Percentiles rank a stretch among this genome's conserved stretches.
Evolutionary conservation across 2,888 invertebrate species (phyloP).

Genomic region (Aporophyla nigra): DNA sequence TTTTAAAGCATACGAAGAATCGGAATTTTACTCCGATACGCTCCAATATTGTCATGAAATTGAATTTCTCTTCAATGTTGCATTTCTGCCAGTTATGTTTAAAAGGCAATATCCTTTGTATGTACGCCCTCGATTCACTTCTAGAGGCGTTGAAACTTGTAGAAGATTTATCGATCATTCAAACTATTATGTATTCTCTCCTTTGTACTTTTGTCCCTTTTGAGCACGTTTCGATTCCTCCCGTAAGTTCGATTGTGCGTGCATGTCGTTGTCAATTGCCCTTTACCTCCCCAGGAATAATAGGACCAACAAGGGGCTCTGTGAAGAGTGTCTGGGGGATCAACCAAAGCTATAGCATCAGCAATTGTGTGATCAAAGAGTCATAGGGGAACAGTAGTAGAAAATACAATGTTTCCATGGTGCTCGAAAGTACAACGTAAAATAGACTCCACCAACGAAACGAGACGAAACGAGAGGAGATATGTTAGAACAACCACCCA

Average conservation of each 20-base stretch:
- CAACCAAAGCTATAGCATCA: background rate
- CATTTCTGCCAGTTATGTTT: slow-evolving; percentile 29
- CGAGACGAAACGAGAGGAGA: too few species aligned
- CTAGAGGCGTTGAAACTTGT: slow-evolving; percentile 22
- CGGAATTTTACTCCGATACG: slow-evolving; percentile 9
- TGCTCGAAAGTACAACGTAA: background rate
- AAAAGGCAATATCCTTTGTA: slow-evolving; percentile 33
- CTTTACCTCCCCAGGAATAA: background rate
- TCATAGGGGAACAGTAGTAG: background rate
- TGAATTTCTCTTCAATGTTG: slow-evolving; percentile 30
- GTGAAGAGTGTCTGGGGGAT: background rate
- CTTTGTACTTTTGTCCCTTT: slow-evolving; percentile 24
- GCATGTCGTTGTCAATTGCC: slow-evolving; percentile 9
- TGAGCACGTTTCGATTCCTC: slow-evolving; percentile 45
- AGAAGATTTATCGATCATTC: slow-evolving; percentile 32
- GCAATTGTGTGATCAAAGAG: background rate
- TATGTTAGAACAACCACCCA: too few species aligned
- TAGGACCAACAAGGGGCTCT: background rate
- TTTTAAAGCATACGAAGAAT: slow-evolving; percentile 12
- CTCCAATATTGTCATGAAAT: slow-evolving; percentile 37
- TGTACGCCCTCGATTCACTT: slow-evolving; percentile 3
- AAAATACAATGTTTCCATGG: background rate
- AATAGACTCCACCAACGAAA: background rate
- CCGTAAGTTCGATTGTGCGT: slow-evolving; percentile 5
- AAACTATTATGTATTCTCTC: slow-evolving; percentile 23